phyloP scores from a whole-genome alignment of 2,113 vertebrate genomes.

The Saguinus midas region DNA sequence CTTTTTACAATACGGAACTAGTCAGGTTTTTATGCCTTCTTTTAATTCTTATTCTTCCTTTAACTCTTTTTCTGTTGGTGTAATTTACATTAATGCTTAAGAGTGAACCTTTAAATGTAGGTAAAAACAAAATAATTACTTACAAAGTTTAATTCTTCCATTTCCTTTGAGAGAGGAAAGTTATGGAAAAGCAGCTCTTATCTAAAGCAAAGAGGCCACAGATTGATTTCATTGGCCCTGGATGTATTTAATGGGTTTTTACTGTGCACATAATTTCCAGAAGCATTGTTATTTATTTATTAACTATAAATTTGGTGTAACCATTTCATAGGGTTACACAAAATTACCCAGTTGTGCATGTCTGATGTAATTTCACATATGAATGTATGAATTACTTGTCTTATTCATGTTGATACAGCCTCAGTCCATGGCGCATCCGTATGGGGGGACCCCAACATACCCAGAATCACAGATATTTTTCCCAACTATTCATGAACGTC shows the following conservation, averaged over 20 bases:
- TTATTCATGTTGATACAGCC: constrained; percentile 97
- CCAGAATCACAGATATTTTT: constrained; percentile 94
- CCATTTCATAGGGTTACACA: constrained; percentile 83
- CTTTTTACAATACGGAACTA: background rate
- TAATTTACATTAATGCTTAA: background rate
- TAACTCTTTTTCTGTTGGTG: constrained; percentile 1
- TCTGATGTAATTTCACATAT: constrained; percentile 89
- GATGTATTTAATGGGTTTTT: constrained; percentile 89
- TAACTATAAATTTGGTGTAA: constrained; percentile 81
- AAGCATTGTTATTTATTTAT: constrained; percentile 79
- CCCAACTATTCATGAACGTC: constrained; percentile 94
- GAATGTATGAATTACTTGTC: constrained; percentile 93
- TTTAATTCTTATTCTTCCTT: background rate
- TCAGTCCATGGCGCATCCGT: constrained; percentile 91
- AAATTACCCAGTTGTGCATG: constrained; percentile 84
- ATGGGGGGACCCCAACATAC: constrained; percentile 91
- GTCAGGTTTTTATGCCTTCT: background rate
- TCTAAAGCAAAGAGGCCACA: constrained; percentile 77
- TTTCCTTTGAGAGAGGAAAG: constrained; percentile 29
- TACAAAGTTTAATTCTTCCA: constrained; percentile 16
- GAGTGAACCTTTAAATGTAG: background rate
- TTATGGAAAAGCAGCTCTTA: constrained; percentile 82
- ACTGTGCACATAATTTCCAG: constrained; percentile 79
- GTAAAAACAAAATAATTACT: constrained; percentile 34
- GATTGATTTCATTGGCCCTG: constrained; percentile 74